Evolutionary conservation across 2,888 invertebrate species (phyloP).

Genomic region (Acanthococcus lagerstroemiae): DNA sequence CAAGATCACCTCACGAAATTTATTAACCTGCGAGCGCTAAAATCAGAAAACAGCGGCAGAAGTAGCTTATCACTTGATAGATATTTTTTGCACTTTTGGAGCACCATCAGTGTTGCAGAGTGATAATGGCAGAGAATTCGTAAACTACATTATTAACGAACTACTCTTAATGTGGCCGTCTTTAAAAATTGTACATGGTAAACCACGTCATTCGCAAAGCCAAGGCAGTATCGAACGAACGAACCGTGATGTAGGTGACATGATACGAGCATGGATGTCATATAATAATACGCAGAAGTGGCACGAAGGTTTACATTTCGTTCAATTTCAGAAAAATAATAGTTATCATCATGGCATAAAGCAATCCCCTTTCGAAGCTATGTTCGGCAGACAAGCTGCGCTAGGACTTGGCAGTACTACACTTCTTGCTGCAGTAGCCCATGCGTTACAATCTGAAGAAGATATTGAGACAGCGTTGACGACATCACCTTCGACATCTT

Average conservation of each 20-base stretch:
- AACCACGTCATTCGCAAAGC: not conserved
- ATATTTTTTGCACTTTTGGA: not conserved
- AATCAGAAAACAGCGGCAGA: not conserved
- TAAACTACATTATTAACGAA: not conserved
- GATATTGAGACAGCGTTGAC: too few species aligned
- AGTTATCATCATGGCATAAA: not conserved
- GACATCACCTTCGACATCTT: too few species aligned
- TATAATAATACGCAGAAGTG: not conserved
- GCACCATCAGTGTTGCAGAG: not conserved
- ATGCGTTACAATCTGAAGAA: too few species aligned
- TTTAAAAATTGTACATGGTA: not conserved
- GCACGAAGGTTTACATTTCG: not conserved
- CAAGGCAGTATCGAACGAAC: not conserved
- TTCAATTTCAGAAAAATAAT: not conserved
- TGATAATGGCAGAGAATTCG: not conserved
- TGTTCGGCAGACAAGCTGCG: too few species aligned
- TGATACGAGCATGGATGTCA: not conserved
- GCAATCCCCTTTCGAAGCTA: not conserved
- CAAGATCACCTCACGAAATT: not conserved
- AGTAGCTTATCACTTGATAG: not conserved
- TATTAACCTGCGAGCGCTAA: not conserved
- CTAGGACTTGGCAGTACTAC: too few species aligned
- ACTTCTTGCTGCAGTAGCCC: too few species aligned
- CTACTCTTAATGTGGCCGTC: not conserved
- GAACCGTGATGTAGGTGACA: not conserved